Base-by-base conservation (phyloP, 2,797 vertebrate genomes). In the Lacerta viridis region DNA sequence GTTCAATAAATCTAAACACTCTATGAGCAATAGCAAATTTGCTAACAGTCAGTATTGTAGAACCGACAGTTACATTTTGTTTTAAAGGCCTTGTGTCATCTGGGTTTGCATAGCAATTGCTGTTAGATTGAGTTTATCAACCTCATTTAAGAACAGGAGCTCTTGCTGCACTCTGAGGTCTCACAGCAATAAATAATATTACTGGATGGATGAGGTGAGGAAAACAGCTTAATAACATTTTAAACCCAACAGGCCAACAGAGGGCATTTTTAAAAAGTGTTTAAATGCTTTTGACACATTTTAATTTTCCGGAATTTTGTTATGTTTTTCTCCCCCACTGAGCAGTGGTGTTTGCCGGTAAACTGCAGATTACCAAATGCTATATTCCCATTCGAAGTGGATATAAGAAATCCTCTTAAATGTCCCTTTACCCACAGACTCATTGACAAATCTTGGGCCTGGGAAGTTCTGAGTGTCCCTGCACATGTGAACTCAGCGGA, bases 71-170 rank as follows among this genome's bases (percentile, higher is more conserved):
- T 93, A 83, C 55, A 25, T 69, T 69, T 81, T 33, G 33, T 41
- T 71, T 87, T 11, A 87, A 88, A 0, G 0, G 11, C 61, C 9
- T 46, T 23, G 69, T 81, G 39, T 41, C 0, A 76, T 46, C 29
- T 80, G 15, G 3, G 17, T 77, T 90, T 86, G 17, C 10, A 59
- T 15, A 18, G 23, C 9, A 89, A n/a, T 13, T 29, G 1, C 85
- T 88, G 79, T 39, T 83, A 87, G 81, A 90, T 61, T 13, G 17
- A 78, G n/a, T 81, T 39, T 74, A 84, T 79, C 69, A 6, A 72
- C 20, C 18, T 87, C 55, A 39, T 87, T 80, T 11, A 64, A 43
- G 41, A 90, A 84, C 7, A 88, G 7, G 7, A 78, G 66, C 72
- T 87, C 46, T 69, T 87, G 17, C 79, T 86, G 1, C 2, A 7